A percentile compares a stretch with the other conserved stretches of the same genome.
These are phyloP conservation scores for Drosophila pallidifrons DNA, from an alignment of 1,140 invertebrate genomes.

Conservation along the genomic window DNA sequence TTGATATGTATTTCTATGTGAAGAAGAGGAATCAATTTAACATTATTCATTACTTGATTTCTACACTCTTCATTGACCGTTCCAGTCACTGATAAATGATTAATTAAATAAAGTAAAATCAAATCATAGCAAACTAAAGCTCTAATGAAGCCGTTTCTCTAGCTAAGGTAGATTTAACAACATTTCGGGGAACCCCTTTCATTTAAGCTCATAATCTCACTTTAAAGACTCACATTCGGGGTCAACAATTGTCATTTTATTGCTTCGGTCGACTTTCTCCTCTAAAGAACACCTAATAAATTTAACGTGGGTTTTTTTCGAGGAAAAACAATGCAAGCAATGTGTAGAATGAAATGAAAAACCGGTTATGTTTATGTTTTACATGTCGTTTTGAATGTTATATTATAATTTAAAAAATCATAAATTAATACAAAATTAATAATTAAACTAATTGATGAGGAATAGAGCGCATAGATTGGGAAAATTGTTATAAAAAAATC, in stretches of 20 bases:
- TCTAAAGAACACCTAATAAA: not conserved
- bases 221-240: no score
- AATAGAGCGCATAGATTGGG: slow-evolving; percentile 44
- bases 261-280: not conserved
- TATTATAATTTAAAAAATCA: slow-evolving; percentile 78
- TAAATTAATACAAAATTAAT: slow-evolving; percentile 82
- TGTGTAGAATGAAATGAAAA: not conserved
- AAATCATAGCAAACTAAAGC: not conserved
- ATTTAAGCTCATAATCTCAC: no score
- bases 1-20: not conserved
- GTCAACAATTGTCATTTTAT: not conserved
- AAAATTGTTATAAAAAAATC: slow-evolving; percentile 56
- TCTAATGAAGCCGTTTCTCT: not conserved
- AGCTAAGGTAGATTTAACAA: no score
- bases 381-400: slow-evolving; percentile 69
- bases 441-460: slow-evolving; percentile 72
- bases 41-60: no score
- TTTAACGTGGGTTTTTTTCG: not conserved
- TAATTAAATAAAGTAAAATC: not conserved
- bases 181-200: no score
- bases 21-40: not conserved
- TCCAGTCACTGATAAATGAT: no score
- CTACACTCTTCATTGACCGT: no score
- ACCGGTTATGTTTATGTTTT: slow-evolving; percentile 19
- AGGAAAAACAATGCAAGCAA: not conserved